A percentile compares a stretch with the other conserved stretches of the same genome.
Evolutionary conservation across 2,888 invertebrate species (phyloP).

Genomic region (Frankliniella fusca): DNA sequence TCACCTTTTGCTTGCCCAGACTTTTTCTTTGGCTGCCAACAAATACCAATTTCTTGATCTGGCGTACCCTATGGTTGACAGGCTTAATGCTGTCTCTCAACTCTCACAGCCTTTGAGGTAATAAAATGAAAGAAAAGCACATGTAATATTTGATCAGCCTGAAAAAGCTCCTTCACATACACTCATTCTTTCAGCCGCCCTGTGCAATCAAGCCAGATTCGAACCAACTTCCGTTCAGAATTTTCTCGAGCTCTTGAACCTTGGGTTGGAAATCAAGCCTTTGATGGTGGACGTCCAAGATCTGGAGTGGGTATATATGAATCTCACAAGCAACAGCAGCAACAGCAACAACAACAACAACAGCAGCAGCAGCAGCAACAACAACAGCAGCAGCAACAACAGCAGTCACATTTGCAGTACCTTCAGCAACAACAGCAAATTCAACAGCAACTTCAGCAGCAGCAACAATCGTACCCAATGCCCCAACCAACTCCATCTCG

Average conservation of each 20-base stretch:
- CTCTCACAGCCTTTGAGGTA: conserved; percentile 59
- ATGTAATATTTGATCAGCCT: neutral
- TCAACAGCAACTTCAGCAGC: conserved; percentile 33
- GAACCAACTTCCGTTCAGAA: conserved; percentile 60
- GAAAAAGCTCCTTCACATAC: too few species aligned
- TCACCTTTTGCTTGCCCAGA: conserved; percentile 65
- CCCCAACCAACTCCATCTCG: conserved; percentile 41
- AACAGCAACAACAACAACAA: conserved; percentile 33
- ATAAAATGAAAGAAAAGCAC: conserved; percentile 28
- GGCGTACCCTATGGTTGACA: conserved; percentile 62
- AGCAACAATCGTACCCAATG: conserved; percentile 22
- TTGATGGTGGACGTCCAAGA: conserved; percentile 34
- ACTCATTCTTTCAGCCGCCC: conserved; percentile 47
- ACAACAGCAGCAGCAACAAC: conserved; percentile 33
- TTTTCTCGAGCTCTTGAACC: conserved; percentile 61
- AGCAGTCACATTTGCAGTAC: conserved; percentile 33
- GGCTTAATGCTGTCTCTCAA: conserved; percentile 61
- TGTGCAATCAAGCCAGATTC: conserved; percentile 71
- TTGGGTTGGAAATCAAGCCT: conserved; percentile 50
- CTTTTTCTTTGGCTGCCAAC: conserved; percentile 66
- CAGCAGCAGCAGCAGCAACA: conserved; percentile 29
- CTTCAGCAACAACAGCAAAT: conserved; percentile 29
- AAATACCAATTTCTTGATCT: conserved; percentile 71
- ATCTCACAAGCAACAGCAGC: conserved; percentile 30
- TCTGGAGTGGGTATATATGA: conserved; percentile 24